Conservation (phyloP, 2,888 invertebrate genomes). For the Kryphioiulus occultus region DNA sequence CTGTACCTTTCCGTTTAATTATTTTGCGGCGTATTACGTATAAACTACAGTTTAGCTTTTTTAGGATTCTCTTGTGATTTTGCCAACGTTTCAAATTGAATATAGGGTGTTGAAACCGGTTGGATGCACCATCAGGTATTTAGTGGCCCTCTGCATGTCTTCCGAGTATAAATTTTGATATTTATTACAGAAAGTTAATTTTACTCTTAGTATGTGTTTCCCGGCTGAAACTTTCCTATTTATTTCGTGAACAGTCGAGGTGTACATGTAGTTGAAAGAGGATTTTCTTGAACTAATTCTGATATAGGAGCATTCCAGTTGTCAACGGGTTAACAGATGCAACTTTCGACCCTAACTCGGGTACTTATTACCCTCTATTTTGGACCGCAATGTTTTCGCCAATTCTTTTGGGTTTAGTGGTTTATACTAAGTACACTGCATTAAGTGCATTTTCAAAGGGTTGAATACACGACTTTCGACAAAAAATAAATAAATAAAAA, state of each 20-base stretch:
- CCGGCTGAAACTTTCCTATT: background rate
- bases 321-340: constrained; percentile 1
- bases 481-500: background rate
- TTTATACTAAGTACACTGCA: too few relatives aligned
- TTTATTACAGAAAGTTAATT: background rate
- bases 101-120: background rate
- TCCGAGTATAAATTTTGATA: constrained; percentile 7
- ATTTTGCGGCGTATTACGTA: too few relatives aligned
- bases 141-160: background rate
- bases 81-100: background rate
- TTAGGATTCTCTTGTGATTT: background rate
- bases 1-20: too few relatives aligned
- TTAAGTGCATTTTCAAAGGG: background rate
- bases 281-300: background rate
- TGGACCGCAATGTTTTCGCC: background rate
- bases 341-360: background rate
- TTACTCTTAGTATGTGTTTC: background rate
- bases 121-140: background rate
- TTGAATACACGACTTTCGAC: background rate
- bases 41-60: background rate
- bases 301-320: constrained; percentile 25
- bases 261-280: background rate
- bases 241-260: background rate
- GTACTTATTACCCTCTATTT: constrained; percentile 2
- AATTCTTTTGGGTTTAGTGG: background rate